Percentiles rank a stretch among this genome's conserved stretches.
phyloP scores from a whole-genome alignment of 2,113 vertebrate genomes.

The Nyctereutes procyonoides region DNA sequence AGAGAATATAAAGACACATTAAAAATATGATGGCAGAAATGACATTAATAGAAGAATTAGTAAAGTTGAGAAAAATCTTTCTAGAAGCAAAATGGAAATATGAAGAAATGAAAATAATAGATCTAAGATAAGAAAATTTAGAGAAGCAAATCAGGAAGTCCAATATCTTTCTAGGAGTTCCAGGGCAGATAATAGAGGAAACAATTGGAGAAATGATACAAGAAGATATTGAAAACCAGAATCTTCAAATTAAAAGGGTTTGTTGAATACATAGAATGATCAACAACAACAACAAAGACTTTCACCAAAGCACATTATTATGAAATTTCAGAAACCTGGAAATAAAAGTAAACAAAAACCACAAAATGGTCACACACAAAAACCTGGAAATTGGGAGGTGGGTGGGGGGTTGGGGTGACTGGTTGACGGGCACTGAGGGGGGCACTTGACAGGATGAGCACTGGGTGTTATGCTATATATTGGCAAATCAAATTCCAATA shows the following conservation, averaged over 20 bases:
- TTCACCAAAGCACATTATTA: not conserved
- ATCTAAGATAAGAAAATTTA: not conserved
- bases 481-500: too few species aligned
- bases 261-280: not conserved
- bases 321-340: not conserved
- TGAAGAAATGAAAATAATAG: slow-evolving; percentile 20
- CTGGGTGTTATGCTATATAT: too few species aligned
- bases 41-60: slow-evolving; percentile 10
- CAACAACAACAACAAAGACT: not conserved
- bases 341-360: not conserved
- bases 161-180: not conserved
- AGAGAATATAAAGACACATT: not conserved
- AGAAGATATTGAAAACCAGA: not conserved
- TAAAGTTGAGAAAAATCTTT: not conserved
- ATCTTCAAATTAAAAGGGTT: not conserved
- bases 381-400: too few species aligned
- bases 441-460: too few species aligned
- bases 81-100: not conserved
- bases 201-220: not conserved
- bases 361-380: not conserved
- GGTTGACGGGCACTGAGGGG: too few species aligned
- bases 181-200: not conserved
- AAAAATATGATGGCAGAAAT: not conserved
- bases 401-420: too few species aligned
- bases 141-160: not conserved